phyloP scores from a whole-genome alignment of 2,888 invertebrate genomes.

The Leptura quadrifasciata region DNA sequence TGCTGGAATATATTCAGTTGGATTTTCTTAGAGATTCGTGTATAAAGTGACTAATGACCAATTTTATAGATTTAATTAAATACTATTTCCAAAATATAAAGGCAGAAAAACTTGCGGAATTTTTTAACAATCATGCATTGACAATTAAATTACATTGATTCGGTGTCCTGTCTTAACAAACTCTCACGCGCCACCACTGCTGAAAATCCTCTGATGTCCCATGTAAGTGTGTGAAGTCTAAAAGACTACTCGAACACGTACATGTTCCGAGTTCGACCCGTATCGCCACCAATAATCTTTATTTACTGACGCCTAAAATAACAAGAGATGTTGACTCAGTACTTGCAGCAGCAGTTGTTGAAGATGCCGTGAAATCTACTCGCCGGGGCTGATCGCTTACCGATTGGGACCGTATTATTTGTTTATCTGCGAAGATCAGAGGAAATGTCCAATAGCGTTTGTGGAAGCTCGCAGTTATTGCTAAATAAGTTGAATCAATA shows the following conservation, averaged over 20 bases:
- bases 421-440: constrained; percentile 17
- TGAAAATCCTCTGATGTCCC: background rate
- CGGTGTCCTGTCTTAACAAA: background rate
- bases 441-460: constrained; percentile 25
- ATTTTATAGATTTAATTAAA: too few species aligned
- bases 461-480: constrained; percentile 13
- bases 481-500: constrained; percentile 29
- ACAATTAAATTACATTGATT: background rate
- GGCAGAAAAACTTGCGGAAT: too few species aligned
- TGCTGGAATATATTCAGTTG: too few species aligned
- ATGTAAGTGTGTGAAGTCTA: constrained; percentile 13
- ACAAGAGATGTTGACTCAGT: constrained; percentile 61
- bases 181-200: constrained; percentile 4
- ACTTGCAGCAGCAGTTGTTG: constrained; percentile 32
- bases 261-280: constrained; percentile 47
- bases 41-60: too few species aligned
- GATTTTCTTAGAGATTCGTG: too few species aligned
- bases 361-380: constrained; percentile 43
- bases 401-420: constrained; percentile 20
- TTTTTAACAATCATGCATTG: background rate
- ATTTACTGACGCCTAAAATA: constrained; percentile 65
- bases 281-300: constrained; percentile 64
- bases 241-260: constrained; percentile 59
- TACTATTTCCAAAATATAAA: too few species aligned
- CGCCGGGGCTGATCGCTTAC: constrained; percentile 31